Base-by-base conservation (phyloP, 1,140 invertebrate genomes). In the Heliconius nattereri region DNA sequence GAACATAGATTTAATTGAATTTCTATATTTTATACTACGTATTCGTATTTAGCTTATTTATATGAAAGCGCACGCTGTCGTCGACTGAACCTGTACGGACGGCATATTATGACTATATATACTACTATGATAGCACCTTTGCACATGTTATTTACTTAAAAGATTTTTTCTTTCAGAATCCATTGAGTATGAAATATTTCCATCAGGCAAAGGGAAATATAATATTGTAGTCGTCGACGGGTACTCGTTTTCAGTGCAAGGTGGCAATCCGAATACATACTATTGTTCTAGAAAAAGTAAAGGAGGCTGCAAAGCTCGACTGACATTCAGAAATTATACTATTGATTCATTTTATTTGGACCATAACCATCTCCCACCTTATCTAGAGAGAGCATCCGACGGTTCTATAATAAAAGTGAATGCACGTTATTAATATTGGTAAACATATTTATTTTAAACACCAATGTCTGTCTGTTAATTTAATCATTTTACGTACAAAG, bases 201-300 rank as follows among this genome's bases (percentile, higher is more conserved):
- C 79, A 2, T 84, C 85, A 3, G 37, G 71, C 13, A 86, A 83
- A 70, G 82, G 86, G 2, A 86, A 86, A 66, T 76, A 82, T 52
- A 85, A 87, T 16, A 29, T 87, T 20, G 83, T 89, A 8, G 23
- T 89, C 23, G 74, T 85, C 8, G 23, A 87, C 71, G 84, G 81
- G 1, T 81, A 87, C 71, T 85, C 85, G 1, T 89, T 83, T 74
- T 87, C 87, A 7, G 75, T 85, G 16, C 84, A 84, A 76, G 86
- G 86, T 16, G 78, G 83, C 1, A 86, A 79, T 45, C 78, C 73
- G 16, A 79, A 81, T 11, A 78, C 80, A 26, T 88, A 81, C 72
- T 88, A 88, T 73, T 89, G 88, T 71, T 86, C 86, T 8, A 87
- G 83, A 54, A 88, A 87, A 60, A 71, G 75, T 6, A 81, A 70